These are phyloP conservation scores for Nycticebus coucang DNA, from an alignment of 2,113 vertebrate genomes.

Conservation along the genomic window DNA sequence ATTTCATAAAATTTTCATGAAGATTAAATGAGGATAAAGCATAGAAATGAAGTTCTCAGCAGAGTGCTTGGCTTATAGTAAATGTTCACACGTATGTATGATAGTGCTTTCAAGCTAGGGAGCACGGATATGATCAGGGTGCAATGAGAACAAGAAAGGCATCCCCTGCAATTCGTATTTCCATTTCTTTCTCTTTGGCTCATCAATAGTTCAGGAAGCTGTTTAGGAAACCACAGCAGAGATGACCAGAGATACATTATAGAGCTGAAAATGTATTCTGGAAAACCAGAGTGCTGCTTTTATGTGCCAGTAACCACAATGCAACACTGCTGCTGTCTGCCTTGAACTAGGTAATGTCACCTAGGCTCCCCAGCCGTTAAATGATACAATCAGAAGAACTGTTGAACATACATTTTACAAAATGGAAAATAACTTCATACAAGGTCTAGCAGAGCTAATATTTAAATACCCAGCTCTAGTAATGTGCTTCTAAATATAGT, in stretches of 20 bases:
- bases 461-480: conserved; percentile 59
- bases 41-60: conserved; percentile 7
- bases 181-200: conserved; percentile 41
- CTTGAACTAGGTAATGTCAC: conserved; percentile 26
- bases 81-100: background rate
- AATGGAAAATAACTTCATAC: conserved; percentile 47
- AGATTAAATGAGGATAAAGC: conserved; percentile 27
- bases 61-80: background rate
- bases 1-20: conserved; percentile 32
- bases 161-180: background rate
- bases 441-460: conserved; percentile 47
- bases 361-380: background rate
- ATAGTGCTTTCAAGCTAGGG: background rate
- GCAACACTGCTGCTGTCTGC: background rate
- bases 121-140: background rate
- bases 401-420: conserved; percentile 44
- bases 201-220: background rate
- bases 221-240: background rate
- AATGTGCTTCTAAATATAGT: conserved; percentile 75
- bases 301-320: background rate
- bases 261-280: background rate
- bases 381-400: conserved; percentile 39
- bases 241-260: background rate
- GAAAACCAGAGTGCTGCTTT: background rate
- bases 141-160: background rate